Conservation (phyloP, 2,888 invertebrate species). For the Epinotia ramella region DNA sequence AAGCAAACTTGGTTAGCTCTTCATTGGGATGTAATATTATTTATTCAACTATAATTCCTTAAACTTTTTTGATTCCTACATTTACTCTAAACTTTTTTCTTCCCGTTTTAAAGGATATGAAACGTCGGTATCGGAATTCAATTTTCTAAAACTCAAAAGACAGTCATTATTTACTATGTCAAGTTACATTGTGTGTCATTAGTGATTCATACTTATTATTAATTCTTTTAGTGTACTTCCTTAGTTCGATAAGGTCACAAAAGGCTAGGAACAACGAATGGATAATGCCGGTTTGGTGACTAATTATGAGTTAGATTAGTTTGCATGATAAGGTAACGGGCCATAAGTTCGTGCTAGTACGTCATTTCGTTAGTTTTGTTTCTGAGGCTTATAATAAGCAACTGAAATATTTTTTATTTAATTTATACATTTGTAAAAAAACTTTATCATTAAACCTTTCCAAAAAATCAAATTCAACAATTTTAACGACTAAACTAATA, state of each 20-base stretch:
- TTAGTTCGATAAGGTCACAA: conserved; percentile 5
- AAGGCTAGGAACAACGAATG: neutral
- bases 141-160: neutral
- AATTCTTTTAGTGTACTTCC: neutral
- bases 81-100: neutral
- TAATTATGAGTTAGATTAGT: neutral
- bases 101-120: neutral
- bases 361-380: too few species aligned
- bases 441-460: too few species aligned
- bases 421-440: too few species aligned
- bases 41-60: neutral
- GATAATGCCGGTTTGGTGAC: neutral
- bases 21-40: too few species aligned
- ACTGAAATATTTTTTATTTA: too few species aligned
- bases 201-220: conserved; percentile 15
- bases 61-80: neutral
- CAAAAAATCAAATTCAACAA: too few species aligned
- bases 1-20: too few species aligned
- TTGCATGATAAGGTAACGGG: too few species aligned
- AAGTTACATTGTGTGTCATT: too few species aligned
- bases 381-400: too few species aligned
- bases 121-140: neutral
- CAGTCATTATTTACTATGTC: neutral
- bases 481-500: too few species aligned
- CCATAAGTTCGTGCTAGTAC: too few species aligned